A percentile compares a stretch with the other conserved stretches of the same genome.
phyloP scores from a whole-genome alignment of 1,140 invertebrate species.

The Hylaeus anthracinus region DNA sequence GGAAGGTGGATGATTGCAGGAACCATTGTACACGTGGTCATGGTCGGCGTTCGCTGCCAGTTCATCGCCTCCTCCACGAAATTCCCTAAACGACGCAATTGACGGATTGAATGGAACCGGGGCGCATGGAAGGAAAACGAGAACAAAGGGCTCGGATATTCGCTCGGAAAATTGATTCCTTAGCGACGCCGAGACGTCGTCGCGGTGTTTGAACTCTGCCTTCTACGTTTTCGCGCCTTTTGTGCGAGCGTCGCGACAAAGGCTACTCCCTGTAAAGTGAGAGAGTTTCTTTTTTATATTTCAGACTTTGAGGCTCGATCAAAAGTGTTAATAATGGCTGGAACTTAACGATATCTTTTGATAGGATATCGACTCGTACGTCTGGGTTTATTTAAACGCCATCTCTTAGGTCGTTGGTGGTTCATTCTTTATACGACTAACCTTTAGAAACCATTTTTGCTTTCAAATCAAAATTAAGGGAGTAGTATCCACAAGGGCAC shows the following conservation, averaged over 20 bases:
- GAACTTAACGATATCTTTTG: no score
- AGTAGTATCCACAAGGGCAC: no score
- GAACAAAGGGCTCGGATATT: slow-evolving; percentile 56
- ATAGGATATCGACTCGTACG: no score
- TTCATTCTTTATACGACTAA: no score
- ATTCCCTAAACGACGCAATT: slow-evolving; percentile 60
- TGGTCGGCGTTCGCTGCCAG: slow-evolving; percentile 45
- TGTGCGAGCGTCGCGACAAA: background rate
- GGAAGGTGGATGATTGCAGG: slow-evolving; percentile 34
- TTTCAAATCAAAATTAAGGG: no score
- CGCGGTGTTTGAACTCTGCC: slow-evolving; percentile 40
- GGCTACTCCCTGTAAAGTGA: slow-evolving; percentile 10
- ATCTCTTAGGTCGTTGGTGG: no score
- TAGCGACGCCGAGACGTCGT: slow-evolving; percentile 16
- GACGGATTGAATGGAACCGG: slow-evolving; percentile 38
- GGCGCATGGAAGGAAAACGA: slow-evolving; percentile 26
- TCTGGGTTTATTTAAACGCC: no score
- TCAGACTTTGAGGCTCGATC: background rate
- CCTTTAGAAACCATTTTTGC: no score
- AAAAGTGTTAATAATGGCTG: background rate
- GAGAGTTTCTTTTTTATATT: background rate
- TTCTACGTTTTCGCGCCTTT: background rate
- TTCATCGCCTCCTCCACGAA: slow-evolving; percentile 38
- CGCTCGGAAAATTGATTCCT: slow-evolving; percentile 63
- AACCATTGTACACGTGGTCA: slow-evolving; percentile 54